phyloP scores from a whole-genome alignment of 2,888 invertebrate species.

The Podabrus alpinus region DNA sequence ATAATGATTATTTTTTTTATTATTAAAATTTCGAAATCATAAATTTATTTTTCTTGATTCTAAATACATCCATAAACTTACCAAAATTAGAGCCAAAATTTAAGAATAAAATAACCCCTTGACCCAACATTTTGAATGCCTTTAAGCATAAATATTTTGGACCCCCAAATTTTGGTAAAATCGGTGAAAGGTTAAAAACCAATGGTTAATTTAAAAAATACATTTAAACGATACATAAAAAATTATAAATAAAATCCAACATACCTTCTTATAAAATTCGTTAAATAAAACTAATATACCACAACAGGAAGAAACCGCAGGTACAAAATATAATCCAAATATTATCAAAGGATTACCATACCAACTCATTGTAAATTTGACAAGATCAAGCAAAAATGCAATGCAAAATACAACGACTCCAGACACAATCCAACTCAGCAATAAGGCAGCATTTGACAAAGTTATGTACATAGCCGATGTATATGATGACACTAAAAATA shows the following conservation, averaged over 20 bases:
- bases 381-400: conserved; percentile 52
- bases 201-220: no score
- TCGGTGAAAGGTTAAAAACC: no score
- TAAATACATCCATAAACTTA: no score
- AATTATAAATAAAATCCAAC: background rate
- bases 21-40: no score
- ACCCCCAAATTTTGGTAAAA: no score
- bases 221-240: no score
- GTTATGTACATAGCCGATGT: conserved; percentile 8
- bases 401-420: conserved; percentile 44
- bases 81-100: no score
- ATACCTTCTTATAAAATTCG: conserved; percentile 31
- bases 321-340: conserved; percentile 54
- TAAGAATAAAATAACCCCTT: no score
- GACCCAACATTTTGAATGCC: no score
- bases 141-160: no score
- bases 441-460: conserved; percentile 27
- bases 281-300: conserved; percentile 46
- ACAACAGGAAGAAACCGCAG: conserved; percentile 50
- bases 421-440: conserved; percentile 43
- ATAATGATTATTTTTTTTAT: no score
- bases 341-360: conserved; percentile 62
- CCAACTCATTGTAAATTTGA: conserved; percentile 62
- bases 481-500: conserved; percentile 10
- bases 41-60: no score